phyloP scores from a whole-genome alignment of 2,113 vertebrate genomes.

The Limnothrissa miodon region DNA sequence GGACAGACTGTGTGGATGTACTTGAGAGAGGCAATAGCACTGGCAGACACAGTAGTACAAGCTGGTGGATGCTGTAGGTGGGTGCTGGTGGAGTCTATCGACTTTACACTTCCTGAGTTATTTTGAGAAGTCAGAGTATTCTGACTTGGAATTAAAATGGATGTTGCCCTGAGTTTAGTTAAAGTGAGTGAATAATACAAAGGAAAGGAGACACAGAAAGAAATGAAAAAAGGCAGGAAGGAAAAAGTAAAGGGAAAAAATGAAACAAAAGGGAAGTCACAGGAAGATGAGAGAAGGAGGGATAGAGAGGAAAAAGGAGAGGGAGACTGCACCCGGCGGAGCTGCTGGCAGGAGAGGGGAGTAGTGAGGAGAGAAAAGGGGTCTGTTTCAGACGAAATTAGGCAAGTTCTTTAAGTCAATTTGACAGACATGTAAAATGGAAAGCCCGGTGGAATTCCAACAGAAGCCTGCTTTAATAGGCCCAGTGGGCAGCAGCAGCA shows the following conservation, averaged over 20 bases:
- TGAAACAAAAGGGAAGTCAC: too few species aligned
- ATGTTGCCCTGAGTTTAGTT: neutral
- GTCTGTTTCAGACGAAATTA: slow-evolving; percentile 12
- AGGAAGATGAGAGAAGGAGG: neutral
- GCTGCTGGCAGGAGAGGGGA: neutral
- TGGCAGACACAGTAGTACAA: neutral
- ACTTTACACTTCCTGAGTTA: neutral
- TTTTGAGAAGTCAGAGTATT: neutral
- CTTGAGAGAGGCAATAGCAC: neutral
- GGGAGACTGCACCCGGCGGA: neutral
- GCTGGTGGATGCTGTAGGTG: neutral
- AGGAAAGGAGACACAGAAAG: neutral
- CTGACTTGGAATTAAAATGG: neutral
- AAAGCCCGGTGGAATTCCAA: slow-evolving; percentile 48
- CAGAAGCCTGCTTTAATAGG: slow-evolving; percentile 53
- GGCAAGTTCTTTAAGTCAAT: slow-evolving; percentile 8
- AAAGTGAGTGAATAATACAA: neutral
- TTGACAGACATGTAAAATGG: slow-evolving; percentile 33
- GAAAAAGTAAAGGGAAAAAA: too few species aligned
- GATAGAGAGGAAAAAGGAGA: slow-evolving; percentile 6
- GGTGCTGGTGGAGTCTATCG: neutral
- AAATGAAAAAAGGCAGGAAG: neutral
- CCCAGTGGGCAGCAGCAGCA: slow-evolving; percentile 50
- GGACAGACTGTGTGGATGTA: neutral
- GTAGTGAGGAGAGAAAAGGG: neutral